Conservation (phyloP, 2,888 invertebrate genomes). For the Ophioninae sp. region DNA sequence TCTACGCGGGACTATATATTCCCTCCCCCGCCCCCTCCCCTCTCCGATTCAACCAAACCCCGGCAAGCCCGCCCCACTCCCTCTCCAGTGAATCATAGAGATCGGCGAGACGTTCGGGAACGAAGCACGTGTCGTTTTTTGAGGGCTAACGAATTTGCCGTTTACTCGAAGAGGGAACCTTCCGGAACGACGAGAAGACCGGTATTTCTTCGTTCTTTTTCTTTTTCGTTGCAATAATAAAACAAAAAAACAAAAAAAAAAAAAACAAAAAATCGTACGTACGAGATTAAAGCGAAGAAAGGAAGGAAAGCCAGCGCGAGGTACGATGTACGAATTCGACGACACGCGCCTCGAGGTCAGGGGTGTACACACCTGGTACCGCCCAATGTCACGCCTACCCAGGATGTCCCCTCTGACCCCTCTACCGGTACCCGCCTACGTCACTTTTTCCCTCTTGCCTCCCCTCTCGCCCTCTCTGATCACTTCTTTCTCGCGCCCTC, state of each 20-base stretch:
- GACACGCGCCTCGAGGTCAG: slow-evolving; percentile 74
- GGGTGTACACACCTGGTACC: slow-evolving; percentile 79
- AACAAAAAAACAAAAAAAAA: background rate
- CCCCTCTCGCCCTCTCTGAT: slow-evolving; percentile 36
- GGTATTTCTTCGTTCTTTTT: background rate
- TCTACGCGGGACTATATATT: background rate
- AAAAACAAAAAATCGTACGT: background rate
- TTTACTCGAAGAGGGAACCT: background rate
- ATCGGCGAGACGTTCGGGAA: slow-evolving; percentile 27
- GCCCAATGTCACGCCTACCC: slow-evolving; percentile 80
- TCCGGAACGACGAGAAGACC: background rate
- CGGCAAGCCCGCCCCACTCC: background rate
- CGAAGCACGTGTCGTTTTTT: slow-evolving; percentile 36
- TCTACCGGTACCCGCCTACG: slow-evolving; percentile 77
- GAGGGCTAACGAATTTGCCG: background rate
- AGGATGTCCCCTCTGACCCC: slow-evolving; percentile 72
- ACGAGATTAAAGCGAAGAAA: slow-evolving; percentile 1
- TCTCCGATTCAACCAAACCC: background rate
- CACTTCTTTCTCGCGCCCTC: slow-evolving; percentile 45
- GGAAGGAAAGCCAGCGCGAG: slow-evolving; percentile 36
- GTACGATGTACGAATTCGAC: slow-evolving; percentile 66
- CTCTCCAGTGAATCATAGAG: background rate
- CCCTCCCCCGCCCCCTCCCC: background rate
- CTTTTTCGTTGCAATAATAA: too few species aligned
- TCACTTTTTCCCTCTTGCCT: slow-evolving; percentile 64